These are phyloP conservation scores for Sebastolobus alascanus DNA, from an alignment of 2,797 vertebrate species.

Conservation along the genomic window DNA sequence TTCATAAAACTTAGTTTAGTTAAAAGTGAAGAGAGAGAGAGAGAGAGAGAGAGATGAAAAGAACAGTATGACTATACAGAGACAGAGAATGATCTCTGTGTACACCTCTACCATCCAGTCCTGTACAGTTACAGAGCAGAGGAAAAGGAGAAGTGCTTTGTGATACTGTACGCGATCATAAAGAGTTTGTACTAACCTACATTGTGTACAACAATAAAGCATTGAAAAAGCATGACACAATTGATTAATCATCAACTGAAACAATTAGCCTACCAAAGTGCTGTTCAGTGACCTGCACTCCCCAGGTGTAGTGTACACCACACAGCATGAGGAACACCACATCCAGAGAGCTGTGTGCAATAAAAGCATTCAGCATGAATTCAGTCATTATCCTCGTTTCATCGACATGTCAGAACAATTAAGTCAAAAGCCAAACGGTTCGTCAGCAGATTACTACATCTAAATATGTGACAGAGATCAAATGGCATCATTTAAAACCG, in stretches of 20 bases:
- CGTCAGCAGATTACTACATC: neutral
- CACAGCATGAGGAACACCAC: constrained; percentile 15
- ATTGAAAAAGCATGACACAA: constrained; percentile 8
- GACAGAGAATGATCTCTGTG: neutral
- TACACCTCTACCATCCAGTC: neutral
- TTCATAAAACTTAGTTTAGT: too few species aligned
- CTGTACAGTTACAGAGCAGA: neutral
- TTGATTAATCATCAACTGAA: constrained; percentile 25
- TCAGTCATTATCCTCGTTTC: constrained; percentile 15
- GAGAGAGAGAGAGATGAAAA: too few species aligned
- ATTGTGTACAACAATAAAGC: neutral
- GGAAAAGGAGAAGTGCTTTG: neutral
- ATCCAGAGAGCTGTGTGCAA: neutral
- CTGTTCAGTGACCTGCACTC: neutral
- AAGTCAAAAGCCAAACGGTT: neutral
- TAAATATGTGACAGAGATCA: neutral
- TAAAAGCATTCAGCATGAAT: constrained; percentile 5
- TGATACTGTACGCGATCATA: neutral
- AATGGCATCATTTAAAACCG: neutral
- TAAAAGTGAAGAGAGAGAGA: too few species aligned
- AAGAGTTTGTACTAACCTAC: neutral
- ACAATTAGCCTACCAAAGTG: constrained; percentile 14
- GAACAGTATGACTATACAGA: neutral
- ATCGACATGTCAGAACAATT: neutral
- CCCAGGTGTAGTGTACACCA: neutral